Conservation (phyloP, 37 sponge, comb jelly and placozoan genomes). For the Mnemiopsis leidyi region DNA sequence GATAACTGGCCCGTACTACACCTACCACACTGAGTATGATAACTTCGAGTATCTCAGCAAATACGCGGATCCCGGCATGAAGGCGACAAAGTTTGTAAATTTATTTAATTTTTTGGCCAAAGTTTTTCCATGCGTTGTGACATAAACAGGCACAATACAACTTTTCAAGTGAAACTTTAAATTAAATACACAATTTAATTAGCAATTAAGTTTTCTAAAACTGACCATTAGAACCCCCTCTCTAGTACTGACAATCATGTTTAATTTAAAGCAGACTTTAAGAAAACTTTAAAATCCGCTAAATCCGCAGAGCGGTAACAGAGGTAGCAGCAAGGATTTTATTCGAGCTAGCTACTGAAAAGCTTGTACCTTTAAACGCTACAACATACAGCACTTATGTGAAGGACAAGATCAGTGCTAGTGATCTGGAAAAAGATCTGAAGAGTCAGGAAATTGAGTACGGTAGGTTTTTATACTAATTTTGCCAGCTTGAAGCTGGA, state of each 20-base stretch:
- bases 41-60: constrained; percentile 15
- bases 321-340: constrained; percentile 9
- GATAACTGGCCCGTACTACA: background rate
- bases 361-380: constrained; percentile 7
- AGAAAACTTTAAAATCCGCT: too few relatives aligned
- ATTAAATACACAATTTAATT: too few relatives aligned
- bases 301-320: background rate
- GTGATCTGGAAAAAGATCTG: background rate
- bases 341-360: background rate
- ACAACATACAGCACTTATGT: background rate
- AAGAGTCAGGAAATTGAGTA: background rate
- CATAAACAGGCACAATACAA: too few relatives aligned
- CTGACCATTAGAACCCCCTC: too few relatives aligned
- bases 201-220: too few relatives aligned
- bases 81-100: constrained; percentile 2
- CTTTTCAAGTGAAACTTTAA: too few relatives aligned
- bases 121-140: too few relatives aligned
- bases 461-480: too few relatives aligned
- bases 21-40: constrained; percentile 57
- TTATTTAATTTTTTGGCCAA: too few relatives aligned
- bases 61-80: constrained; percentile 24
- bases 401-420: background rate
- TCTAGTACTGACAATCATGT: too few relatives aligned
- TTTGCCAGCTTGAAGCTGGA: too few relatives aligned
- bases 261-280: too few relatives aligned